A percentile compares a stretch with the other conserved stretches of the same genome.
These are phyloP conservation scores for Crepidodera aurea DNA, from an alignment of 2,888 invertebrate species.

Conservation along the genomic window DNA sequence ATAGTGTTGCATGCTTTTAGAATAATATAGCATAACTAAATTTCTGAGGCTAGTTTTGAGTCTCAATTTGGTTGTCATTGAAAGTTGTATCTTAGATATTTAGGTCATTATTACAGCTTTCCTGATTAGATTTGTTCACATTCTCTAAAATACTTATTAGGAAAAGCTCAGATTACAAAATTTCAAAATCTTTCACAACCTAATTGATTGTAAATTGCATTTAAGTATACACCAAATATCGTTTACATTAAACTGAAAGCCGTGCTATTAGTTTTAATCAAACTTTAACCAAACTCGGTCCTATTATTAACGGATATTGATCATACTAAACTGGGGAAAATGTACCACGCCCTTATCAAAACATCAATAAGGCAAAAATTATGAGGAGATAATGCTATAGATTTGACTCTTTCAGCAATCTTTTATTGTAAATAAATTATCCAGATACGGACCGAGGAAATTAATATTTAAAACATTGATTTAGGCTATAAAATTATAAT, in stretches of 20 bases:
- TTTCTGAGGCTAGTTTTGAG: too few species aligned
- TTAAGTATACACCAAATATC: not conserved
- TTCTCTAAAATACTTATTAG: too few species aligned
- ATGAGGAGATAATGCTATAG: not conserved
- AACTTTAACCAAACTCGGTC: constrained; percentile 14
- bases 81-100: too few species aligned
- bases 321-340: constrained; percentile 7
- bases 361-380: constrained; percentile 19
- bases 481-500: too few species aligned
- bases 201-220: not conserved
- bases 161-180: not conserved
- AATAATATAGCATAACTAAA: too few species aligned
- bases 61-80: too few species aligned
- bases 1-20: too few species aligned
- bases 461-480: too few species aligned
- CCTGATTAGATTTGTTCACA: too few species aligned
- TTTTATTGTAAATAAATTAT: not conserved
- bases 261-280: constrained; percentile 18
- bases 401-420: constrained; percentile 1
- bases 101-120: too few species aligned
- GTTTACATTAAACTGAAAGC: constrained; percentile 1
- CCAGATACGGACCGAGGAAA: not conserved
- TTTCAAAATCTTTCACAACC: not conserved
- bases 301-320: constrained; percentile 20
- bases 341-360: constrained; percentile 18